Conservation (phyloP, 2,888 invertebrate genomes). For the Parnassius apollo region DNA sequence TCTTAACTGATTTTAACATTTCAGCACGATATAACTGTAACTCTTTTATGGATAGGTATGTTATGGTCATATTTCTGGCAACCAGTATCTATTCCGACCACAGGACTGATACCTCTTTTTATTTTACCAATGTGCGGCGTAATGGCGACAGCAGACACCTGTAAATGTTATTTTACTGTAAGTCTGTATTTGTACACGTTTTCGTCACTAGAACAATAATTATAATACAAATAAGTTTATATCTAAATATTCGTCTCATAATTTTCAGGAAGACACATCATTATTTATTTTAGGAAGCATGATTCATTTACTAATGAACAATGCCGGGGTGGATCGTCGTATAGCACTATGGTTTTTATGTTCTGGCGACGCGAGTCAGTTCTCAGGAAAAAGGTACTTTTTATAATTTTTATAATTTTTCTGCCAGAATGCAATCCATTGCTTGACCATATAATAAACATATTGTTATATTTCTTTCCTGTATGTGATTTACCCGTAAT, state of each 20-base stretch:
- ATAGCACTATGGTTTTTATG: slow-evolving; percentile 47
- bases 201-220: too few species aligned
- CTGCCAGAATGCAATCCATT: too few species aligned
- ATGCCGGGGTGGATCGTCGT: slow-evolving; percentile 58
- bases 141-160: slow-evolving; percentile 29
- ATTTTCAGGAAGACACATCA: slow-evolving; percentile 52
- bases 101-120: slow-evolving; percentile 51
- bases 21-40: slow-evolving; percentile 40
- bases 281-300: slow-evolving; percentile 51
- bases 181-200: slow-evolving; percentile 31
- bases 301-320: slow-evolving; percentile 53
- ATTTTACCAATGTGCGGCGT: slow-evolving; percentile 51
- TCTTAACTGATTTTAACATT: slow-evolving; percentile 28
- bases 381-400: slow-evolving; percentile 44
- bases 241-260: neutral
- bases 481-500: too few species aligned
- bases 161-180: slow-evolving; percentile 52
- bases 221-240: too few species aligned
- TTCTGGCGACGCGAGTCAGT: slow-evolving; percentile 46
- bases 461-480: too few species aligned
- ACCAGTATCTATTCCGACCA: slow-evolving; percentile 48
- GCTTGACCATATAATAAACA: too few species aligned
- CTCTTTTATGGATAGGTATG: slow-evolving; percentile 51
- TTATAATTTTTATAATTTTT: neutral
- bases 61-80: slow-evolving; percentile 48